Evolutionary conservation across 2,113 vertebrate genomes (phyloP), one percentile per base, ranked within the genome.

Genomic region (Gambusia holbrooki): DNA sequence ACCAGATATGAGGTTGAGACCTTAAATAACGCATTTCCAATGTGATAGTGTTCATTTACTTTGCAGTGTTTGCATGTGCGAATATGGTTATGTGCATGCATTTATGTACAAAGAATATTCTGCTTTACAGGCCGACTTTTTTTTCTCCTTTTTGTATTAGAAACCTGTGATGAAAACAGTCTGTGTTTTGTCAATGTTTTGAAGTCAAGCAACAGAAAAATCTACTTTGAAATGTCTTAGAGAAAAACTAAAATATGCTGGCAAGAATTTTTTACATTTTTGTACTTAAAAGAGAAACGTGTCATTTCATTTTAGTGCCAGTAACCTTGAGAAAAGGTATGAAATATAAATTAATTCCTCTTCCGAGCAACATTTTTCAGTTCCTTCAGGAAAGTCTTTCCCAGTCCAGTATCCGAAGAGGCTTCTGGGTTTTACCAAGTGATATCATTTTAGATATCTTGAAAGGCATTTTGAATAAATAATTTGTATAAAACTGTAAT

Each of bases 11-110:
- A 80, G 73, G 33, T 22, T 6, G 32, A 77, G 33, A 35, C 35
- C 33, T 73, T 74, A 25, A 84, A 81, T 15, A 81, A 80, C 62
- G 76, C 76, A 79, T 72, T 81, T 82, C 42, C 13, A 25, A 30
- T 54, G n/a, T 73, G 25, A 79, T 54, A 61, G 7, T 74, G 60
- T 60, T n/a, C 48, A 69, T 68, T 45, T 58, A 32, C 29, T 60
- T 48, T 27, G 12, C 54, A 48, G 5, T 10, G 19, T 65, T 63
- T 68, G 22, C 5, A 42, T 13, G 22, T 66, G 35, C 54, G 37
- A 45, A 48, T 30, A 5, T 71, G 51, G 25, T 9, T 11, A 12
- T 54, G 37, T 60, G 25, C 15, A 66, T 68, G 54, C 15, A 48
- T 51, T 42, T 3, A 28, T 62, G 15, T 6, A 30, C 3, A 73